Conservation (phyloP, 2,888 invertebrate genomes). For the Pyrocoelia pectoralis region DNA sequence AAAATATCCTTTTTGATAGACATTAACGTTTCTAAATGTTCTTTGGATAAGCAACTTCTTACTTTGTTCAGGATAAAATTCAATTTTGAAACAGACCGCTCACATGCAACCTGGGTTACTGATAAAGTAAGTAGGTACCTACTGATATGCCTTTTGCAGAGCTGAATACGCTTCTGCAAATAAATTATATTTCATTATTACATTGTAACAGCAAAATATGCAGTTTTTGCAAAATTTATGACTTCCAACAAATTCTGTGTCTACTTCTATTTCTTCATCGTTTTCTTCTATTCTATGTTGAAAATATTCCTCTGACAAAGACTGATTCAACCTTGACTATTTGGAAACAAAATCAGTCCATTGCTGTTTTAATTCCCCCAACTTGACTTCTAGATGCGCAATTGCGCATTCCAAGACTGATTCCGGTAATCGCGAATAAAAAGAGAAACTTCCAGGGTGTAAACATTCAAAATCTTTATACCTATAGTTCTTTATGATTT, state of each 20-base stretch:
- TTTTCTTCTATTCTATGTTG: conserved; percentile 1
- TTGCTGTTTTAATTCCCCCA: neutral
- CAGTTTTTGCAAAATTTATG: conserved; percentile 2
- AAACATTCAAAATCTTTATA: neutral
- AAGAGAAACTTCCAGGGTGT: neutral
- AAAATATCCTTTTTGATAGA: neutral
- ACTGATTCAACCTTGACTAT: neutral
- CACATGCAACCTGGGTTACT: conserved; percentile 4
- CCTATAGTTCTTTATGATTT: neutral
- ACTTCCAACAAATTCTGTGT: neutral
- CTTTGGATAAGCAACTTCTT: neutral
- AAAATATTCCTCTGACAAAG: neutral
- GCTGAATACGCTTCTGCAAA: neutral
- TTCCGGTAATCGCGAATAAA: neutral
- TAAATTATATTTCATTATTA: neutral
- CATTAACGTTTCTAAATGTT: neutral
- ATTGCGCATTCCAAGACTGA: neutral
- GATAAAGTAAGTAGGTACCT: conserved; percentile 4
- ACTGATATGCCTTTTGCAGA: neutral
- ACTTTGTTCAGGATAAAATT: no score
- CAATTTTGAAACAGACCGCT: neutral
- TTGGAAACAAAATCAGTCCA: neutral
- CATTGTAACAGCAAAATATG: conserved; percentile 3
- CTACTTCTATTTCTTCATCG: neutral
- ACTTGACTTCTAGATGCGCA: neutral